These are phyloP conservation scores for Acronicta psi DNA, from an alignment of 2,888 invertebrate genomes.

Conservation along the genomic window DNA sequence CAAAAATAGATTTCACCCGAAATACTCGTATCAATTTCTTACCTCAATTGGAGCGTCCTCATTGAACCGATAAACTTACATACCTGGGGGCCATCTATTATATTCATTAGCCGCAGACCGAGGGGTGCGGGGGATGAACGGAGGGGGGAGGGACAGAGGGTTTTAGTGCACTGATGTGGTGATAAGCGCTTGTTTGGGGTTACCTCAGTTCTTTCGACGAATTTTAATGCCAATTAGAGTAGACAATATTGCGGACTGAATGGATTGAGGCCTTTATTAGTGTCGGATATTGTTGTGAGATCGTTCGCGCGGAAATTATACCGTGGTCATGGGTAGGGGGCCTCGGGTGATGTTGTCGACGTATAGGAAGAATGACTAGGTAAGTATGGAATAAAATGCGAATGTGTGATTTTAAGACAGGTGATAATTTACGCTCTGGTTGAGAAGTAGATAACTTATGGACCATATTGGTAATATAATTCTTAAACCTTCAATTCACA, in stretches of 20 bases:
- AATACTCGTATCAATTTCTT: conserved; percentile 33
- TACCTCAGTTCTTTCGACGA: conserved; percentile 81
- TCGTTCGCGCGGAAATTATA: conserved; percentile 74
- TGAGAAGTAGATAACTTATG: no score
- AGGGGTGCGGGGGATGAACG: conserved; percentile 46
- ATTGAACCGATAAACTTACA: conserved; percentile 60
- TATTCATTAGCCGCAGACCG: conserved; percentile 75
- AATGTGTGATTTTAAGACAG: conserved; percentile 19
- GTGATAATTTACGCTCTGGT: conserved; percentile 13
- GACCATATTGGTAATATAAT: no score
- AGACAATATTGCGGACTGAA: conserved; percentile 83
- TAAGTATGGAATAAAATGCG: conserved; percentile 30
- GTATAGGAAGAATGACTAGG: conserved; percentile 7
- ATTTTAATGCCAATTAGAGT: conserved; percentile 87
- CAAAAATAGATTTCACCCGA: conserved; percentile 24
- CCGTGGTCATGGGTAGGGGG: conserved; percentile 41
- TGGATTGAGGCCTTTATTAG: conserved; percentile 85
- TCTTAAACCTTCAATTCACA: no score
- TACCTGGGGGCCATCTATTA: conserved; percentile 82
- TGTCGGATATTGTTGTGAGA: conserved; percentile 85
- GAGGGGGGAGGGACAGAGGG: conserved; percentile 53
- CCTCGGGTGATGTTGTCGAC: conserved; percentile 49
- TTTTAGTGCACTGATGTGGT: conserved; percentile 77
- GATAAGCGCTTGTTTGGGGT: conserved; percentile 85
- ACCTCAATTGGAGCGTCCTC: conserved; percentile 45